Evolutionary conservation across 2,888 invertebrate species (phyloP).

Genomic region (Acrocera orbiculus): DNA sequence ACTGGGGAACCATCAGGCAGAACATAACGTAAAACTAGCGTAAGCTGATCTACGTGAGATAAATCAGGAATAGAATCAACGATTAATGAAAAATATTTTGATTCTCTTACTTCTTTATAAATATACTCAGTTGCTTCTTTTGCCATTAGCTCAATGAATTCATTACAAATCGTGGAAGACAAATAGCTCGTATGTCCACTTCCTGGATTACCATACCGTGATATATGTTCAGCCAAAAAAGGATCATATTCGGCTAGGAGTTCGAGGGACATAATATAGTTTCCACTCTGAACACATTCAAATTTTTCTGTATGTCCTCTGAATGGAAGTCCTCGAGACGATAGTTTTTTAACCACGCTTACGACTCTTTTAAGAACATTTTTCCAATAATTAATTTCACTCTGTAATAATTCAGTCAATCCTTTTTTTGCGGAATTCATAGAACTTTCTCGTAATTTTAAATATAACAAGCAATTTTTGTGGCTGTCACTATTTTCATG

Average conservation of each 20-base stretch:
- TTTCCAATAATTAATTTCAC: too few relatives aligned
- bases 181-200: not conserved
- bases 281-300: not conserved
- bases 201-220: not conserved
- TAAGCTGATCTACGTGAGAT: slow-evolving; percentile 8
- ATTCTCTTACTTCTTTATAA: not conserved
- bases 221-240: slow-evolving; percentile 1
- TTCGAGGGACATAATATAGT: not conserved
- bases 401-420: too few relatives aligned
- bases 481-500: too few relatives aligned
- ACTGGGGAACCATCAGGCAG: not conserved
- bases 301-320: not conserved
- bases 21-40: slow-evolving; percentile 7
- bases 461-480: too few relatives aligned
- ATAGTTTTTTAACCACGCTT: not conserved
- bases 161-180: not conserved
- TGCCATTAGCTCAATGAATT: not conserved
- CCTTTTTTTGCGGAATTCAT: too few relatives aligned
- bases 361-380: too few relatives aligned
- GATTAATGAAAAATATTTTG: slow-evolving; percentile 6
- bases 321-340: not conserved
- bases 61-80: slow-evolving; percentile 9
- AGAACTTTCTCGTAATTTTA: too few relatives aligned
- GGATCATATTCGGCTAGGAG: slow-evolving; percentile 1
- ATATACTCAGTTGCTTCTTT: not conserved